phyloP scores from a whole-genome alignment of 2,113 vertebrate genomes.

The Plestiodon gilberti region DNA sequence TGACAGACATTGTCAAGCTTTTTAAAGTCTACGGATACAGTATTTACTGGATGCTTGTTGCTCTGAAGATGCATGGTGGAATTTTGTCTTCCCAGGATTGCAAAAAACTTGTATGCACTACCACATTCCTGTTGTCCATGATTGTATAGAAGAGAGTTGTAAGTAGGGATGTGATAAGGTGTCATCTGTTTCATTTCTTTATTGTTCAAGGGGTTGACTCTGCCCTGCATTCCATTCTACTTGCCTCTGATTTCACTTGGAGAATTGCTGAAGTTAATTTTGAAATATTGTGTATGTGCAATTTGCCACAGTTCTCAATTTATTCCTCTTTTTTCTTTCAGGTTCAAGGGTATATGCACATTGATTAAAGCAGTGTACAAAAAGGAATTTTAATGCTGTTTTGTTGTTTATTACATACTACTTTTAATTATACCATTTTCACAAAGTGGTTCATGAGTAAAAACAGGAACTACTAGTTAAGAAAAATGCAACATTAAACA shows the following conservation, averaged over 20 bases:
- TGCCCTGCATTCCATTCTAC: background rate
- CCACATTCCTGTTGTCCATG: too few species aligned
- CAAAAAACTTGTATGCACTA: background rate
- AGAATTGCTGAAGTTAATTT: background rate
- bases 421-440: too few species aligned
- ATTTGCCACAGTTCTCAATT: background rate
- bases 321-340: background rate
- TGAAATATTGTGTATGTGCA: background rate
- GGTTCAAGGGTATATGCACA: too few species aligned
- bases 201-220: background rate
- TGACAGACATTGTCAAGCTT: background rate
- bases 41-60: background rate
- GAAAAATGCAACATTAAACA: too few species aligned
- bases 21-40: background rate
- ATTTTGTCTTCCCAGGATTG: background rate
- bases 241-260: background rate
- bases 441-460: too few species aligned
- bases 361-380: background rate
- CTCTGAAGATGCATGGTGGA: background rate
- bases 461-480: too few species aligned
- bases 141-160: background rate
- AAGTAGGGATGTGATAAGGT: background rate
- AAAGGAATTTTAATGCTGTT: background rate
- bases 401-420: too few species aligned
- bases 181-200: background rate